Base-by-base conservation (phyloP, 1,140 invertebrate genomes). In the Ptiloglossa arizonensis region DNA sequence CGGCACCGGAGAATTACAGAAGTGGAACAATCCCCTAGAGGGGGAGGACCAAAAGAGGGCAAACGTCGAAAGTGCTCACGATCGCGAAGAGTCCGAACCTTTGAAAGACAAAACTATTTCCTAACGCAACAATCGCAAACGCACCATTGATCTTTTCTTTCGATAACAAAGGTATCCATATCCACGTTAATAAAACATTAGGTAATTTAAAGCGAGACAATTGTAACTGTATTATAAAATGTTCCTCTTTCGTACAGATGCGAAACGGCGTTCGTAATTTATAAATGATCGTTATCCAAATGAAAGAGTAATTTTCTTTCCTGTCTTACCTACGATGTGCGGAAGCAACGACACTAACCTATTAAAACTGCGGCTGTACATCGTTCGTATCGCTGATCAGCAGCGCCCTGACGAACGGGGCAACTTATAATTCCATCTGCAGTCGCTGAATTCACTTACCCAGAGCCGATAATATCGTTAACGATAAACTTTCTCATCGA, bases 1-100 rank as follows among this genome's bases (percentile, higher is more conserved):
- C 56, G 96, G 96, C 8, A 94, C 94, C 0, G 96, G 96, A 0
- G 94, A 96, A 77, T 90, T 96, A 24, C 96, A 97, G 88, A 89
- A 92, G 4, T 96, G 96, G 95, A 96, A 95, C 87, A 88, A 88
- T 68, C 48, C 80, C 0, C 29, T 64, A 5, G 56, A 67, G 13
- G 54, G 78, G n/a, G 77, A 82, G 35, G 72, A 64, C 56, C 0
- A 15, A 24, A 70, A 81, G 13, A 66, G 2, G 17, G 29, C 46
- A 2, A 41, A 24, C 11, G 24, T 57, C 5, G 50, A 77, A 13
- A 84, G 79, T 57, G 54, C 41, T 19, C 22, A 13, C 32, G 52
- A 59, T 19, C 11, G 44, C 15, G 66, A 75, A 22, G 87, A 88
- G 38, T 57, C 62, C 5, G n/a, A 86, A 24, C 82, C 89, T 4